These are phyloP conservation scores for Ephestia elutella DNA, from an alignment of 1,140 invertebrate species.

Conservation along the genomic window DNA sequence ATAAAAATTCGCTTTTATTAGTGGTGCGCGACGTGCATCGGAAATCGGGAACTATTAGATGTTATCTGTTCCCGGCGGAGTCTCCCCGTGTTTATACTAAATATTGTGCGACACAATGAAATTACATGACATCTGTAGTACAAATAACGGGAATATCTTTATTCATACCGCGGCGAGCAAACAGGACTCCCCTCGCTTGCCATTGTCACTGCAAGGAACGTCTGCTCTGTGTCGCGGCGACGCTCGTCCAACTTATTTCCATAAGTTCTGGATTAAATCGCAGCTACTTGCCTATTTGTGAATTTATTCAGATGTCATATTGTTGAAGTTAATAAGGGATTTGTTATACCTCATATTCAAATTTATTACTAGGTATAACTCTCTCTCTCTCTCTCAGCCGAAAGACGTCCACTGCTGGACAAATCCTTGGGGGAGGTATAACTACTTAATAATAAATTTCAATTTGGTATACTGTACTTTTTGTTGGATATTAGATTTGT, in stretches of 20 bases:
- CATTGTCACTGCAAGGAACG: conserved; percentile 51
- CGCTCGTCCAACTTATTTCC: background rate
- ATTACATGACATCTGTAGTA: conserved; percentile 74
- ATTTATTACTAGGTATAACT: no score
- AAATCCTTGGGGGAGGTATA: no score
- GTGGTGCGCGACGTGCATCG: conserved; percentile 37
- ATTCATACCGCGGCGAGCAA: conserved; percentile 66
- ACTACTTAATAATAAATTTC: no score
- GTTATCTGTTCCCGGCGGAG: conserved; percentile 54
- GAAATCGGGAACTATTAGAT: conserved; percentile 44
- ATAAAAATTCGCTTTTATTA: conserved; percentile 60
- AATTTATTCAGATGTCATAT: background rate
- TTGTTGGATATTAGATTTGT: no score
- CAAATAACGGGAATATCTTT: conserved; percentile 74
- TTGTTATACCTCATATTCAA: no score
- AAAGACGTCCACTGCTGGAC: no score
- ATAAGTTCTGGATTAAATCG: conserved; percentile 1
- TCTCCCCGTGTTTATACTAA: conserved; percentile 71
- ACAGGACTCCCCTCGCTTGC: conserved; percentile 54
- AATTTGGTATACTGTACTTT: no score
- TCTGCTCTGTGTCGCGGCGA: conserved; percentile 57
- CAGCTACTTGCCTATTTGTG: background rate
- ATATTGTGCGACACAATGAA: conserved; percentile 72
- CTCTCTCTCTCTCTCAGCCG: no score
- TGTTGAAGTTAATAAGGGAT: background rate